These are phyloP conservation scores for Tetranychus piercei DNA, from an alignment of 2,888 invertebrate species.

Conservation along the genomic window DNA sequence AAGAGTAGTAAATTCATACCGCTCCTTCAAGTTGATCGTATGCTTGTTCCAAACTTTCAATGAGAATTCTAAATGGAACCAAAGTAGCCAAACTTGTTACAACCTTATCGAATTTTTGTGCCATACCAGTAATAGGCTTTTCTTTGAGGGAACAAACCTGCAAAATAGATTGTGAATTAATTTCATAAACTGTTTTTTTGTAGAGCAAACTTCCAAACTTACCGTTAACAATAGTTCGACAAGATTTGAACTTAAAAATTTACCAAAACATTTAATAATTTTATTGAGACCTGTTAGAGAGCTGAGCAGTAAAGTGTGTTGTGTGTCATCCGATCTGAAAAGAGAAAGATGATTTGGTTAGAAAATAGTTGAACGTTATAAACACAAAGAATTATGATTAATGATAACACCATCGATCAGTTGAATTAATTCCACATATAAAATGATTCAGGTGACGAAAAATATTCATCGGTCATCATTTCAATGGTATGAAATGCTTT, in stretches of 20 bases:
- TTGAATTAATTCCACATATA: background rate
- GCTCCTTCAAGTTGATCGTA: conserved; percentile 17
- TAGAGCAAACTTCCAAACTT: background rate
- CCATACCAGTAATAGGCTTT: background rate
- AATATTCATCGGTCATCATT: conserved; percentile 14
- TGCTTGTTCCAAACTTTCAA: background rate
- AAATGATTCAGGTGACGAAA: conserved; percentile 17
- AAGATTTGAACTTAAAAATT: conserved; percentile 69
- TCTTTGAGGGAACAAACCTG: background rate
- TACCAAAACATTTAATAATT: conserved; percentile 57
- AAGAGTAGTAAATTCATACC: background rate
- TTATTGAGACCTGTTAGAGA: conserved; percentile 59
- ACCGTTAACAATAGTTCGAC: conserved; percentile 21
- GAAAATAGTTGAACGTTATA: conserved; percentile 4
- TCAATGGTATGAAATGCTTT: background rate
- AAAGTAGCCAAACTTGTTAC: background rate
- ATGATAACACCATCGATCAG: background rate
- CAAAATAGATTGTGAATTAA: background rate
- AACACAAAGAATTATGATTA: conserved; percentile 4
- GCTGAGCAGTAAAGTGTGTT: conserved; percentile 40
- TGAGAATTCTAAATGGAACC: conserved; percentile 9
- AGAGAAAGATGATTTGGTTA: conserved; percentile 2
- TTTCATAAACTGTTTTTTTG: background rate
- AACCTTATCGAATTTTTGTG: background rate
- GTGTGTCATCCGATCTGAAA: conserved; percentile 30